Evolutionary conservation across 64 coral and sea anemone genomes (phyloP), one percentile per base, ranked within the genome.

Genomic region (Acropora tenuis): DNA sequence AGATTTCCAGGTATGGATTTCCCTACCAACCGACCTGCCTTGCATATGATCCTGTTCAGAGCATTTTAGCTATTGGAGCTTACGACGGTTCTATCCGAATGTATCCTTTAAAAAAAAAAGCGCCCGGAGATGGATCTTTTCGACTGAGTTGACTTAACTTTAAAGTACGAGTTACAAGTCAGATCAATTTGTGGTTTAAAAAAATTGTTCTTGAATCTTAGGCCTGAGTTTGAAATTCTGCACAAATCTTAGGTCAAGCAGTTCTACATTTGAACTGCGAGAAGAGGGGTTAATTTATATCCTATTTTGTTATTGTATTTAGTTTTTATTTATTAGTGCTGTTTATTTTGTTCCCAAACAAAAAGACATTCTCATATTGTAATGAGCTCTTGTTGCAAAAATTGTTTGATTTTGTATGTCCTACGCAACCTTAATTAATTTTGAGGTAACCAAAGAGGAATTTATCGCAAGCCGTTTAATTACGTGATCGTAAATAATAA

Each of bases 1-100:
- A 98, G 97, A 92, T 94, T 77, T 93, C 60, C 78, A 90, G 97
- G 18, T 95, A 98, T 94, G 97, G 97, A 2, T 98, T 98, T 94
- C 97, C 97, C 15, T 90, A 91, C 49, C 88, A 93, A 84, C 97
- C 97, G 5, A 98, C 97, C 46, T 98, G 94, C 44, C 61, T 98
- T 17, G 91, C 97, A 19, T 93, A 95, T 76, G 97, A 98, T 44
- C 90, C 97, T 45, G 94, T 98, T 8, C 97, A 98, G 60, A 92
- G 94, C 75, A 78, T 98, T 42, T 50, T 98, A 19, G 97, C 97
- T 3, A 89, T 98, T 15, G 97, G 97, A 43, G 90, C 91, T 2
- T 80, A 73, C 2, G 89, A 95, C 66, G 97, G 97, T 43, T 93
- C 91, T 15, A 72, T 99, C 1, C 86, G 90, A 53, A 93, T 99